A percentile compares a stretch with the other conserved stretches of the same genome.
Conservation (phyloP, 2,113 vertebrate genomes). For the Siniperca chuatsi region DNA sequence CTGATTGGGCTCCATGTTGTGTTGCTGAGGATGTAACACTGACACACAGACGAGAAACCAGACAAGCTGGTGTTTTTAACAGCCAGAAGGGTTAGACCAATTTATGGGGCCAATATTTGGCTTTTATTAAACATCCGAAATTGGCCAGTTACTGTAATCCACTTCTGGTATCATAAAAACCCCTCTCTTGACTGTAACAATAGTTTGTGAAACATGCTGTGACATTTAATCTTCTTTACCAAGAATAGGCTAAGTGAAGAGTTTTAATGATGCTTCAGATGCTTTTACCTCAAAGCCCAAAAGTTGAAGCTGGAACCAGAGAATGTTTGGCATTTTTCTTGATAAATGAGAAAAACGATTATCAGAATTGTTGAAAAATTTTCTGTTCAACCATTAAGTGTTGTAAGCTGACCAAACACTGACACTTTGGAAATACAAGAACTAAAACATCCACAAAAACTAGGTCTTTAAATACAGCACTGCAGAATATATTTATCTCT, state of each 20-base stretch:
- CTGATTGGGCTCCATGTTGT: background rate
- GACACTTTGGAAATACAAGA: background rate
- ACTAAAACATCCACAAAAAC: background rate
- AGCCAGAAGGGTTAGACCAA: background rate
- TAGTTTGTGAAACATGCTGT: no score
- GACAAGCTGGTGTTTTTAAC: background rate
- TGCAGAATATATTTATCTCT: background rate
- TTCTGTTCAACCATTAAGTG: background rate
- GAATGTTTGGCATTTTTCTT: background rate
- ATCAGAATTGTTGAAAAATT: background rate
- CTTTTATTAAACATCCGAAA: slow-evolving; percentile 21
- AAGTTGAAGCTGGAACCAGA: background rate
- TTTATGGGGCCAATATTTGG: slow-evolving; percentile 3
- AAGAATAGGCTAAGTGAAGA: no score
- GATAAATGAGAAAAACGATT: background rate
- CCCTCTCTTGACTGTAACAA: no score
- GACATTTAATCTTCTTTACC: no score
- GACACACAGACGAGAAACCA: background rate
- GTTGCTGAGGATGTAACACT: background rate
- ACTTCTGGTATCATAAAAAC: no score
- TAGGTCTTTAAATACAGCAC: background rate
- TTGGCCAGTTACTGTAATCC: no score
- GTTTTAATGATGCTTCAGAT: no score
- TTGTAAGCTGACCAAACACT: background rate
- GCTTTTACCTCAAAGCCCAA: background rate